phyloP scores from a whole-genome alignment of 2,888 invertebrate genomes.

The Cerceris rybyensis region DNA sequence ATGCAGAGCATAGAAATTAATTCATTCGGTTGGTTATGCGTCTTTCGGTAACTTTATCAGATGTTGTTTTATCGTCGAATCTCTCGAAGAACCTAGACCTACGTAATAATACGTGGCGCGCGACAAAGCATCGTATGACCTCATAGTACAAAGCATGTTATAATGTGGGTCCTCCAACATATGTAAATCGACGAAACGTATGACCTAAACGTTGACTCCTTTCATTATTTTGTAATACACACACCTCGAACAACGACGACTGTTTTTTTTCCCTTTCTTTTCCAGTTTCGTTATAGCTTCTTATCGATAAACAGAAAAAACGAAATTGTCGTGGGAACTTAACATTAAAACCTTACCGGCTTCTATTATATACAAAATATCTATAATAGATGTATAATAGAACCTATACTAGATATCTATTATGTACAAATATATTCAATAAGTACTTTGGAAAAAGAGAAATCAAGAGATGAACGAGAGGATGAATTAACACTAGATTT shows the following conservation, averaged over 20 bases:
- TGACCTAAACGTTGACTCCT: constrained; percentile 74
- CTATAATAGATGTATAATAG: too few relatives aligned
- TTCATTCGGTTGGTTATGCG: constrained; percentile 21
- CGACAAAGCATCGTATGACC: constrained; percentile 69
- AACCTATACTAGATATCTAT: too few relatives aligned
- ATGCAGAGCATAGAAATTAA: constrained; percentile 12
- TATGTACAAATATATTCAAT: too few relatives aligned
- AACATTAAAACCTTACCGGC: too few relatives aligned
- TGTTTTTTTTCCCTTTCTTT: neutral
- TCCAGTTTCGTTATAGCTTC: too few relatives aligned
- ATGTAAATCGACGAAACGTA: constrained; percentile 64
- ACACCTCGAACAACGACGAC: neutral
- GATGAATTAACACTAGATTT: too few relatives aligned
- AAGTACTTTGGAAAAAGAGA: too few relatives aligned
- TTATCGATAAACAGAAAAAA: too few relatives aligned
- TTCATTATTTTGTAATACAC: constrained; percentile 58
- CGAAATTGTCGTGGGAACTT: too few relatives aligned
- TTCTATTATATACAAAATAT: too few relatives aligned
- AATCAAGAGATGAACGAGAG: too few relatives aligned
- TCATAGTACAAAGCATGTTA: constrained; percentile 71
- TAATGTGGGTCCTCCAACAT: constrained; percentile 65
- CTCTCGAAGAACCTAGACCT: constrained; percentile 65
- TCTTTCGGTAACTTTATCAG: constrained; percentile 52
- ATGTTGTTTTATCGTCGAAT: constrained; percentile 50
- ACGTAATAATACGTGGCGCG: constrained; percentile 64